Evolutionary conservation across 1,140 invertebrate genomes (phyloP), one percentile per base, ranked within the genome.

Genomic region (Drosophila punjabiensis): DNA sequence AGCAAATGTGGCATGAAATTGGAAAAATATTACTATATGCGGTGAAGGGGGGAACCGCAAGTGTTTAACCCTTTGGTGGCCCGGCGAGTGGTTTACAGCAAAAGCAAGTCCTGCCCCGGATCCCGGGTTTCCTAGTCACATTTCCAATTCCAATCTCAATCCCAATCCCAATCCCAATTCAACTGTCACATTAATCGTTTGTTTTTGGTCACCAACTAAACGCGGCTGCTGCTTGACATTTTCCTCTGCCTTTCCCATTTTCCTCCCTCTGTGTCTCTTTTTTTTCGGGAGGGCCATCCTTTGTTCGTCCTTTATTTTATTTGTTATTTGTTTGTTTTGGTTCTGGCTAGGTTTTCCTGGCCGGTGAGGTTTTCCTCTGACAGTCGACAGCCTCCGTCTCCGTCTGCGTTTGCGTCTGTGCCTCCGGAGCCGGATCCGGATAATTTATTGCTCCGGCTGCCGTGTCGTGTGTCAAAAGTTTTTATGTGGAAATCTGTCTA

Each of bases 141-240:
- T 41, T 68, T 53, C 64, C 64, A 64, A 64, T 35, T 64, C 59
- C 64, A 67, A 67, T 64, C 39, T 28, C 64, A 63, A 47, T 64
- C 16, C 39, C 30, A 67, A 64, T 20, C 64, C 30, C 24, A 24
- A 24, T 24, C 24, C 24, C 24, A 24, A 24, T 88, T 91, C 84
- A 91, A 92, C 88, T 91, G 88, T 91, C 88, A 91, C 88, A 91
- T 91, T 91, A 91, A 91, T 91, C 88, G 88, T 91, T 91, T 91
- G 88, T 91, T 91, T 89, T 89, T 90, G 86, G 86, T 82, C 86
- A 89, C 86, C 81, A 79, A 89, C 86, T 90, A 89, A 89, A 89
- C 79, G 86, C 82, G 86, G 73, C 62, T 74, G 48, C 48, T 60
- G 71, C 71, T 58, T 79, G 56, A 63, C 68, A 79, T 68, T 81